Percentiles rank a stretch among this genome's conserved stretches.
phyloP scores from a whole-genome alignment of 2,797 vertebrate genomes.

The Vireo griseus region DNA sequence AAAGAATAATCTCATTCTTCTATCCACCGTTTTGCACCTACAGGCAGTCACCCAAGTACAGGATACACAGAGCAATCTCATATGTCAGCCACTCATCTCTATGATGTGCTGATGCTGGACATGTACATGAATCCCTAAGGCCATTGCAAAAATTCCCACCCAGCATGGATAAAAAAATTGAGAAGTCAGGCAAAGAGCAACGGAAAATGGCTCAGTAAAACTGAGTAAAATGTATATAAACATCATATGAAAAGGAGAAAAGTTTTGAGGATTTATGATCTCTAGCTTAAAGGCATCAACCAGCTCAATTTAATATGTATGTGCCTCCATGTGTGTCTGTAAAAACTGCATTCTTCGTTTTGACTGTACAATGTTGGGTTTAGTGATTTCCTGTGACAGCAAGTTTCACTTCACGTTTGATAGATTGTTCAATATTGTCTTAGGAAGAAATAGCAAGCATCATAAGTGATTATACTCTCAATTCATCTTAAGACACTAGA shows the following conservation, averaged over 20 bases:
- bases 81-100: neutral
- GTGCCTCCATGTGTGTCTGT: neutral
- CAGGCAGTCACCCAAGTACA: neutral
- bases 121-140: neutral
- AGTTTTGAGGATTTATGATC: neutral
- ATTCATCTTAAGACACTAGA: neutral
- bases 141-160: neutral
- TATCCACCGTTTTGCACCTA: neutral
- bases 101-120: neutral
- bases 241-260: neutral
- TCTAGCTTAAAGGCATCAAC: neutral
- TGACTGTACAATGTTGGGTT: neutral
- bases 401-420: neutral
- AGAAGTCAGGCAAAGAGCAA: neutral
- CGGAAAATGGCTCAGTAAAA: neutral
- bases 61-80: neutral
- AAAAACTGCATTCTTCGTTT: neutral
- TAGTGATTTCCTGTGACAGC: neutral
- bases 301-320: neutral
- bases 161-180: neutral
- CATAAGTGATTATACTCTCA: neutral
- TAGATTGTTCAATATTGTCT: neutral
- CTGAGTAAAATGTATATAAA: neutral
- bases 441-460: neutral
- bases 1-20: neutral